Base-by-base conservation (phyloP, 2,113 vertebrate species). In the Labrus mixtus region DNA sequence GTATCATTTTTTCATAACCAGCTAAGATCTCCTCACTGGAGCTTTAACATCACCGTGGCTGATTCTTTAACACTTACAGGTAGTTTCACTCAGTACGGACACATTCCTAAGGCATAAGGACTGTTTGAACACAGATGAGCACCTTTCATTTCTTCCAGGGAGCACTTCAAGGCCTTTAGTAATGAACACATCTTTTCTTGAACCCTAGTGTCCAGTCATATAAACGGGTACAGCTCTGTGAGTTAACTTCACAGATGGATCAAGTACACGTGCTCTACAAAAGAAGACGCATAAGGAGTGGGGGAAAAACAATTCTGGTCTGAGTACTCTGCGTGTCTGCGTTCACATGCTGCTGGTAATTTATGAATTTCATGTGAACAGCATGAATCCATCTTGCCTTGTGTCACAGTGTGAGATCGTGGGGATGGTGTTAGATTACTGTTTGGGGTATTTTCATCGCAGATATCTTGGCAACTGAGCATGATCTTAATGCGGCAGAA, bases 371-470 rank as follows among this genome's bases (percentile, higher is more conserved):
- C 29, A 50, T 45, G 45, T 23, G 16, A 81, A 55, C 46, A 22
- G 54, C 23, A 15, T 23, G 55, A 46, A 65, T 55, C n/a, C 45
- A 20, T 53, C 59, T 39, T 55, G 56, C 57, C 56, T 51, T 51
- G 67, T 56, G 54, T 15, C 3, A 1, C 7, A 10, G 39, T 54
- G 56, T 0, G 11, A 71, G 29, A 64, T 61, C 19, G 68, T 8
- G 10, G 25, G 67, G 55, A 50, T 11, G 39, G 68, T 61, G 67
- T 10, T 33, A 46, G 22, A 11, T 50, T 29, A 68, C 43, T 3
- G 23, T 45, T 58, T 19, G 16, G 60, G 20, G 12, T 10, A 33
- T 75, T 64, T 69, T 57, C 43, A 51, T 74, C 33, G 57, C 41
- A 61, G 46, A 29, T 46, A 17, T 68, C 9, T 48, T 17, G 39